Conservation (phyloP, 2,113 vertebrate genomes). For the Antidorcas marsupialis region DNA sequence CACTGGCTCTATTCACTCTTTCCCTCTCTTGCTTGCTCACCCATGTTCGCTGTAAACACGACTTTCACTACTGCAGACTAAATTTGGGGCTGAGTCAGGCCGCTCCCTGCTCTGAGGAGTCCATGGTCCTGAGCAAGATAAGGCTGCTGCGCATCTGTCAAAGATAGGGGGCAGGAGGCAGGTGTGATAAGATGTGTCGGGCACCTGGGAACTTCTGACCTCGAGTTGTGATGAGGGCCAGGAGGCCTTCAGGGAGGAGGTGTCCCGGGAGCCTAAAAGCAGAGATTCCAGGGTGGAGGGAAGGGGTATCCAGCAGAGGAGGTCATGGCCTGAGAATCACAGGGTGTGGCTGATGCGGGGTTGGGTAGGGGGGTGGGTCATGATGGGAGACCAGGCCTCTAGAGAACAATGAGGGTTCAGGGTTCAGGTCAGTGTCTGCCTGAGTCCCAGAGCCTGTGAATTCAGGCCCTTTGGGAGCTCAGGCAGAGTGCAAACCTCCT, state of each 20-base stretch:
- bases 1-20: background rate
- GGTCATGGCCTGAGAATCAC: too few relatives aligned
- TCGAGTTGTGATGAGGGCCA: background rate
- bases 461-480: background rate
- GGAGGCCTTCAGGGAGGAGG: background rate
- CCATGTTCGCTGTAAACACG: background rate
- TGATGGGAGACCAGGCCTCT: background rate
- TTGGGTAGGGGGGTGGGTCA: background rate
- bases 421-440: background rate
- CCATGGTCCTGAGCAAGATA: background rate
- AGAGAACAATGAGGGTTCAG: background rate
- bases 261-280: background rate
- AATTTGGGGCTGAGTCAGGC: background rate
- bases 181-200: constrained; percentile 35
- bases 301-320: background rate
- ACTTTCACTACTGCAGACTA: background rate
- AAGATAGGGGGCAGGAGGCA: constrained; percentile 10
- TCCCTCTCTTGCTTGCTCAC: background rate
- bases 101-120: background rate
- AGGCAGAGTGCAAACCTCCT: background rate
- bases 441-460: background rate
- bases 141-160: background rate
- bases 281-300: background rate
- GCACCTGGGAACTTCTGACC: background rate
- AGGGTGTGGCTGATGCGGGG: background rate